Evolutionary conservation across 2,113 vertebrate genomes (phyloP), one percentile per base, ranked within the genome.

Genomic region (Smithornis capensis): DNA sequence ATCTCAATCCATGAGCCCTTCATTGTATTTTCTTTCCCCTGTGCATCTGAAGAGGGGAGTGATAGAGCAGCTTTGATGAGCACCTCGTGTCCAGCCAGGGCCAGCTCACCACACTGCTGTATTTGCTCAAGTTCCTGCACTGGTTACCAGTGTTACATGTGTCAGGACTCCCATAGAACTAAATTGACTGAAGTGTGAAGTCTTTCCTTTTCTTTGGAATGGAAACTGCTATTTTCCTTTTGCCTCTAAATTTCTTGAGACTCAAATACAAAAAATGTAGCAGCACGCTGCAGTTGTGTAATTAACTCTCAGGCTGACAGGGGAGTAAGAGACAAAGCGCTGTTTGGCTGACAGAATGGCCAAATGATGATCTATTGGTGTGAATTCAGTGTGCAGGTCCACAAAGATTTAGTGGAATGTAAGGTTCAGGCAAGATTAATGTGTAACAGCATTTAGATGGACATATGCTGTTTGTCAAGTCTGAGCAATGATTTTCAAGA

Each of bases 401-500:
- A 52, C 33, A 67, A 45, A 69, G 79, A 60, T 29, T 64, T 28
- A 60, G 40, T 33, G 63, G 24, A 68, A 65, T n/a, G 35, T 40
- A 76, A 85, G 57, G 49, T 63, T 80, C 69, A 86, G 82, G 80
- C 40, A 68, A 97, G 94, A 97, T n/a, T 33, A 77, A 96, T 83
- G 57, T 68, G 19, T 59, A 77, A 83, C 68, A 90, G 74, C 16
- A 19, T 83, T 91, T 75, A 50, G 45, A 90, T 28, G 52, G 87
- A 83, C 65, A 67, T 60, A 68, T 29, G 53, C 53, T 90, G 47
- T 97, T 96, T 96, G 84, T 96, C 94, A 83, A 92, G 79, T 59
- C 55, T 82, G 67, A 96, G 78, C 71, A 83, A 87, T 85, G 82
- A 53, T 52, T 94, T 90, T 87, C 65, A 82, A 93, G 96, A 96